Base-by-base conservation (phyloP, 2,888 invertebrate genomes). In the Penaeus monodon region DNA sequence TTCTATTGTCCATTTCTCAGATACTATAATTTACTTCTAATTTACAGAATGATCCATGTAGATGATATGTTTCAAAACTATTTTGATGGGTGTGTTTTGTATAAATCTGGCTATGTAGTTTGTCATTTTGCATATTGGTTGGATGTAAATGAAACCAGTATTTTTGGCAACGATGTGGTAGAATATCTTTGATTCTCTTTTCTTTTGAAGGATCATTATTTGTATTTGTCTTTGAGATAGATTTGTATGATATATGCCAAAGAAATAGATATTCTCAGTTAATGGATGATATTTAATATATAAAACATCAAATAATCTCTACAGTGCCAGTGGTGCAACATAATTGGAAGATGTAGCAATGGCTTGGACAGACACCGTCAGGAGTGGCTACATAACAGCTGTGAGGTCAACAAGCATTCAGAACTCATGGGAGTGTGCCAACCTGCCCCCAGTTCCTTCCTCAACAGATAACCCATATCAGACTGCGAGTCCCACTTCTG, bases 271-370 rank as follows among this genome's bases (percentile, higher is more conserved):
- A 44, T 44, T 44, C 44, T 44, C 44, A 44, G 10, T 44, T 44
- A 10, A 44, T 70, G 14, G 22, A 70, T 17, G 49, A 14, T 81
- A 81, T 27, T 49, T 14, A 2, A 17, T n/a, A 17, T 57, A 12
- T 29, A 65, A 68, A 81, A 20, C 4, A 81, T 17, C 12, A 38
- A 33, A 22, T 64, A 44, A n/a, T 22, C 29, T 20, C 80, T 74
- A 73, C 93, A 97, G 94, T 99, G 99, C 92, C 94, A 94, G 10
- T 99, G 99, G 99, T 99, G 99, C 92, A 95, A 96, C 0, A 93
- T 93, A 14, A 93, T 96, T 12, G 94, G 95, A 88, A 95, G 96
- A 90, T 99, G 99, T 92, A 98, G 98, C 0, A 97, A 96, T 90
- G 98, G 97, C 10, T 95, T 96, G 1, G 98, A 98, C 92, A 94